Conservation (phyloP, 1,140 invertebrate genomes). For the Bombus superbus region DNA sequence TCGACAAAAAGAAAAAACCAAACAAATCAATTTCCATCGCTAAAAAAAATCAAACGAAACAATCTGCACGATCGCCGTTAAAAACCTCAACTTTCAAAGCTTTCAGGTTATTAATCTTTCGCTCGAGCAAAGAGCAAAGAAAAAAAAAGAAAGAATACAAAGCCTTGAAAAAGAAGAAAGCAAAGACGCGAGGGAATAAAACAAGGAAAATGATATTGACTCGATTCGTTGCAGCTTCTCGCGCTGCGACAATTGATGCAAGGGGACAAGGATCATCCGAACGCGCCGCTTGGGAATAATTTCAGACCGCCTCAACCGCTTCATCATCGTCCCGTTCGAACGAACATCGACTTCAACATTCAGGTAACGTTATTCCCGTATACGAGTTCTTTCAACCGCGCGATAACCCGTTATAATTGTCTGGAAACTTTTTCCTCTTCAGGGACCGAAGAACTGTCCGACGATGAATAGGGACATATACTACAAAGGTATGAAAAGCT, state of each 20-base stretch:
- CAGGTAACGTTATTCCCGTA: slow-evolving; percentile 80
- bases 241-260: slow-evolving; percentile 93
- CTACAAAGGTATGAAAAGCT: slow-evolving; percentile 87
- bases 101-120: slow-evolving; percentile 1
- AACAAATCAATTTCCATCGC: background rate
- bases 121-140: background rate
- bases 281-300: slow-evolving; percentile 96
- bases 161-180: background rate
- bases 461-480: slow-evolving; percentile 94
- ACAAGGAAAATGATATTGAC: slow-evolving; percentile 5
- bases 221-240: slow-evolving; percentile 86
- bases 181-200: background rate
- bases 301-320: slow-evolving; percentile 94
- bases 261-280: slow-evolving; percentile 91
- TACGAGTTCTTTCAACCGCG: slow-evolving; percentile 13
- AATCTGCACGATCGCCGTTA: background rate
- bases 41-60: background rate
- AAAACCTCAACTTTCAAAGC: background rate
- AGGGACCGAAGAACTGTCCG: slow-evolving; percentile 90
- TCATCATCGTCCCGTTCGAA: slow-evolving; percentile 95
- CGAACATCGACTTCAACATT: slow-evolving; percentile 96
- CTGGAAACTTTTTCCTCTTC: slow-evolving; percentile 81
- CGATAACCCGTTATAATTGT: slow-evolving; percentile 21
- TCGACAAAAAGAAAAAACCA: background rate
- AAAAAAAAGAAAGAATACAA: background rate